These are phyloP conservation scores for Acanthisitta chloris DNA, from an alignment of 2,113 vertebrate genomes.

Conservation along the genomic window DNA sequence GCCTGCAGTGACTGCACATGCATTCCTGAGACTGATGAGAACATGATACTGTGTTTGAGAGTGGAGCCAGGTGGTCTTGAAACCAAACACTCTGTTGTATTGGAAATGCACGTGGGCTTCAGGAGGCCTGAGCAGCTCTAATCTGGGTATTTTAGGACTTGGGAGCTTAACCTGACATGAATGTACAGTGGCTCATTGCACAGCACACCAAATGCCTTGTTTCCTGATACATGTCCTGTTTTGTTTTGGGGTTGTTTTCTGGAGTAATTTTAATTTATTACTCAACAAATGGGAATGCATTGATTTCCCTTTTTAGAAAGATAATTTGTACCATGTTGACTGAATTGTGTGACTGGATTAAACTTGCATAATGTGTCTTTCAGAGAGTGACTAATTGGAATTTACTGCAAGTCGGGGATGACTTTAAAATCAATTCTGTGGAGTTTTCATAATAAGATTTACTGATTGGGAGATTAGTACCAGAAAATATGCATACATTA, in stretches of 20 bases:
- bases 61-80: neutral
- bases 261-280: neutral
- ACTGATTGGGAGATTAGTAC: constrained; percentile 37
- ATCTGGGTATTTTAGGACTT: neutral
- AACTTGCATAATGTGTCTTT: constrained; percentile 11
- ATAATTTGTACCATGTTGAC: neutral
- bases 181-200: neutral
- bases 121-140: neutral
- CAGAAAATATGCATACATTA: neutral
- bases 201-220: neutral
- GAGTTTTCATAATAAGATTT: constrained; percentile 20
- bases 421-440: constrained; percentile 34
- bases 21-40: neutral
- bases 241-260: neutral
- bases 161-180: neutral
- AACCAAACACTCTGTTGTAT: neutral
- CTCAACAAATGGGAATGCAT: neutral
- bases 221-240: neutral
- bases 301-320: neutral
- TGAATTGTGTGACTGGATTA: constrained; percentile 26
- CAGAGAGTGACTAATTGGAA: constrained; percentile 19
- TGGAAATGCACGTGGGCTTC: neutral
- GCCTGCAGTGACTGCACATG: neutral
- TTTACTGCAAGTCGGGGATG: neutral
- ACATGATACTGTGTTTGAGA: neutral